Evolutionary conservation across 2,113 vertebrate species (phyloP).

Genomic region (Trichechus manatus): DNA sequence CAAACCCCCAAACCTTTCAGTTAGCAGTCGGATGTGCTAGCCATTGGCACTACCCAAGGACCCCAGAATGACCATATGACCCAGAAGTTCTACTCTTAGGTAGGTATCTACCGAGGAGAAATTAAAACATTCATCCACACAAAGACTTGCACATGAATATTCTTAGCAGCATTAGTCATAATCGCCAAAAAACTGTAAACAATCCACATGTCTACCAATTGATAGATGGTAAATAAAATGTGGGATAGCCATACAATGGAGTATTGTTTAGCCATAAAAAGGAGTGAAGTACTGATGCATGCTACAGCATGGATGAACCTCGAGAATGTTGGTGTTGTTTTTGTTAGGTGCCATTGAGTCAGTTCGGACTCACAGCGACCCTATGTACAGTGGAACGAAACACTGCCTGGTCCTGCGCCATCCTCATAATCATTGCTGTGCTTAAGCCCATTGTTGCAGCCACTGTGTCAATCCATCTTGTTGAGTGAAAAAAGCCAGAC

Average conservation of each 20-base stretch:
- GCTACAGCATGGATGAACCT: rapidly evolving
- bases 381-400: too few species aligned
- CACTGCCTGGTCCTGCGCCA: too few species aligned
- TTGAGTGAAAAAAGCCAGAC: background rate
- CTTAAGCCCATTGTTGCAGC: too few species aligned
- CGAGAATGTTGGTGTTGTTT: background rate
- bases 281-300: rapidly evolving
- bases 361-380: too few species aligned
- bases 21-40: background rate
- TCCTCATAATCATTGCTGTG: too few species aligned
- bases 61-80: background rate
- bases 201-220: background rate
- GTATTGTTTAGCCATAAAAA: background rate
- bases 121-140: background rate
- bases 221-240: too few species aligned
- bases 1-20: background rate
- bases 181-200: background rate
- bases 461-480: too few species aligned
- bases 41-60: background rate
- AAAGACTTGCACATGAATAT: background rate
- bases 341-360: too few species aligned
- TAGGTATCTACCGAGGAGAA: background rate
- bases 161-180: background rate
- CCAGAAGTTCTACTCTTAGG: background rate
- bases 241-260: background rate